phyloP scores from a whole-genome alignment of 1,140 invertebrate species.

The Zaprionus ornatus region DNA sequence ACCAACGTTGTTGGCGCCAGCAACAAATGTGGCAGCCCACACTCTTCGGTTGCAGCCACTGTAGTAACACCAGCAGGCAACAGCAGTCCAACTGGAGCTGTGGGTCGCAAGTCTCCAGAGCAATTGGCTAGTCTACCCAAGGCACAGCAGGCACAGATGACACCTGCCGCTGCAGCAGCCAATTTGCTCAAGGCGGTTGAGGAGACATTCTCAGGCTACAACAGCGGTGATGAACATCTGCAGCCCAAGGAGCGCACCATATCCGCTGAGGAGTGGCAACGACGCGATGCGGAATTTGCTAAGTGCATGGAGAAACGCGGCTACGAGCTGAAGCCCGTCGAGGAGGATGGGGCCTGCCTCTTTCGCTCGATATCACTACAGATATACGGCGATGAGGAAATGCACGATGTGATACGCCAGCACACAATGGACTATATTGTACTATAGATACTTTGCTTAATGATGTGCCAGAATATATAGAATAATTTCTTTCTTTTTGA shows the following conservation, averaged over 20 bases:
- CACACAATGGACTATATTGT: constrained; percentile 98
- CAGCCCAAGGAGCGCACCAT: constrained; percentile 85
- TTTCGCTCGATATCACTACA: constrained; percentile 97
- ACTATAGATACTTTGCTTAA: constrained; percentile 57
- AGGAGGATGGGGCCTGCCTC: constrained; percentile 96
- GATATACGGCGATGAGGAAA: constrained; percentile 96
- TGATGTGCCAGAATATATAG: too few species aligned
- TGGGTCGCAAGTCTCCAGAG: constrained; percentile 66
- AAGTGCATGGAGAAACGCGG: constrained; percentile 89
- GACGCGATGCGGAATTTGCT: constrained; percentile 89
- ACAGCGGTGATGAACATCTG: constrained; percentile 91
- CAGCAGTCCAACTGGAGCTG: constrained; percentile 40
- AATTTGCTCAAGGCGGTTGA: constrained; percentile 75
- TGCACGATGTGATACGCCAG: constrained; percentile 93
- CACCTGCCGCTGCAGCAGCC: constrained; percentile 46
- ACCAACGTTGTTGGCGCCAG: constrained; percentile 26
- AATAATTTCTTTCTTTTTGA: not conserved
- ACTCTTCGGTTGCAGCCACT: constrained; percentile 20
- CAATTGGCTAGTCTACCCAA: constrained; percentile 47
- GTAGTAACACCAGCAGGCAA: constrained; percentile 28
- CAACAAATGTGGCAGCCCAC: constrained; percentile 68
- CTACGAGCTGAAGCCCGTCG: constrained; percentile 94
- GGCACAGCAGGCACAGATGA: constrained; percentile 39
- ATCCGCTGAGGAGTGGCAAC: constrained; percentile 86
- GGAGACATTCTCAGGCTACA: constrained; percentile 86